phyloP scores from a whole-genome alignment of 2,113 vertebrate species.

The Neopipo cinnamomea region DNA sequence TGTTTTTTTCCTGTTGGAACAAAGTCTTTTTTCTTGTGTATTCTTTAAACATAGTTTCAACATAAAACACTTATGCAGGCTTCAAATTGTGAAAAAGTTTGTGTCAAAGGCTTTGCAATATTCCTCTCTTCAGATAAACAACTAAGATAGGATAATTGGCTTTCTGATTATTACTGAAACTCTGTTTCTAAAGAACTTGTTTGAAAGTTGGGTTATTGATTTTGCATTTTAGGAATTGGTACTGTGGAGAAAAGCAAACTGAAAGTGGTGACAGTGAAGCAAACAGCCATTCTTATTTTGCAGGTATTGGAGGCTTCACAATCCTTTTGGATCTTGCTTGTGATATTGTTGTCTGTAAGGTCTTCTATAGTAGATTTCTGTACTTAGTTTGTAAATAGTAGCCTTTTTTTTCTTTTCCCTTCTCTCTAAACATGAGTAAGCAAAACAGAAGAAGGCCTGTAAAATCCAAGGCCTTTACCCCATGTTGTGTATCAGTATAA shows the following conservation, averaged over 20 bases:
- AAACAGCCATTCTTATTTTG: constrained; percentile 17
- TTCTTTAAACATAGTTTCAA: background rate
- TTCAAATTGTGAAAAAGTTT: background rate
- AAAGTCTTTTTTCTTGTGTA: background rate
- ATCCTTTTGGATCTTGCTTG: background rate
- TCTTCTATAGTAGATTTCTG: background rate
- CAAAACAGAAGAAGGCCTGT: background rate
- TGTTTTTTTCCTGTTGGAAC: background rate
- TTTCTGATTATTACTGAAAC: background rate
- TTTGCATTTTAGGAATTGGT: constrained; percentile 46
- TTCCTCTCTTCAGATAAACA: background rate
- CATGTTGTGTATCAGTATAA: background rate
- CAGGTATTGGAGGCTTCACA: constrained; percentile 13
- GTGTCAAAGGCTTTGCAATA: background rate
- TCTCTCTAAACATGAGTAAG: background rate
- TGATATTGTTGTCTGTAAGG: background rate
- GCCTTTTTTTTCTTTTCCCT: background rate
- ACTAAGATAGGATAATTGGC: background rate
- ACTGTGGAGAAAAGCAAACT: background rate
- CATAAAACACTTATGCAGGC: background rate
- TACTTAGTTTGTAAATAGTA: background rate
- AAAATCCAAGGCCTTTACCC: background rate
- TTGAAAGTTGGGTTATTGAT: background rate
- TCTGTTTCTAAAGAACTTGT: background rate
- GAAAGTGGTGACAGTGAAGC: background rate